Conservation (phyloP, 2,888 invertebrate genomes). For the Agonum fuliginosum region DNA sequence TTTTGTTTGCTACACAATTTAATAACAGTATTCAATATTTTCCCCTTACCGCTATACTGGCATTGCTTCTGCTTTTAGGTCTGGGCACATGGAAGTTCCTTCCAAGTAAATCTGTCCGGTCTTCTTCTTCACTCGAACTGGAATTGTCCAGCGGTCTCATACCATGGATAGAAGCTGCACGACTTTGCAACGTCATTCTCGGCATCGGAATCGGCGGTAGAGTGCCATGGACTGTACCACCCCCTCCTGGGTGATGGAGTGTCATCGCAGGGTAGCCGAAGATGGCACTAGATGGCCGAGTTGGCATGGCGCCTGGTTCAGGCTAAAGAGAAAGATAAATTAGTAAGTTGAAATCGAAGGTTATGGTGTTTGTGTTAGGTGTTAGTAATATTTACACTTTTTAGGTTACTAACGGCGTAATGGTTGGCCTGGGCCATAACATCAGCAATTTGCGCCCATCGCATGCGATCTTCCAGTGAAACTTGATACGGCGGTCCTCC, state of each 20-base stretch:
- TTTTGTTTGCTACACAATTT: too few relatives aligned
- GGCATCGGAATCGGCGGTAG: slow-evolving; percentile 85
- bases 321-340: slow-evolving; percentile 72
- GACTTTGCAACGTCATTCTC: slow-evolving; percentile 74
- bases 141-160: slow-evolving; percentile 73
- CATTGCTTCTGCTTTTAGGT: slow-evolving; percentile 86
- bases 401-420: slow-evolving; percentile 81
- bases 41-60: slow-evolving; percentile 78
- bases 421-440: slow-evolving; percentile 91
- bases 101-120: slow-evolving; percentile 84
- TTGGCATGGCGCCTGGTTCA: slow-evolving; percentile 82
- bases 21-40: too few relatives aligned
- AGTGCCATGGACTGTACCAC: slow-evolving; percentile 73
- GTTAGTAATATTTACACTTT: slow-evolving; percentile 33
- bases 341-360: slow-evolving; percentile 2
- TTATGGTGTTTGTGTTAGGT: neutral
- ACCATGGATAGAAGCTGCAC: slow-evolving; percentile 70
- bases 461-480: slow-evolving; percentile 85
- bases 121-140: slow-evolving; percentile 80
- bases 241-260: slow-evolving; percentile 69
- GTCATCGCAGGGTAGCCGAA: slow-evolving; percentile 82
- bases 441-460: slow-evolving; percentile 93
- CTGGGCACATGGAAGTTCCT: slow-evolving; percentile 85
- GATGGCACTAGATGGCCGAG: slow-evolving; percentile 88
- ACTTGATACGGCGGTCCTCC: slow-evolving; percentile 88